Conservation (phyloP, 2,797 vertebrate genomes). For the Gallirallus australis region DNA sequence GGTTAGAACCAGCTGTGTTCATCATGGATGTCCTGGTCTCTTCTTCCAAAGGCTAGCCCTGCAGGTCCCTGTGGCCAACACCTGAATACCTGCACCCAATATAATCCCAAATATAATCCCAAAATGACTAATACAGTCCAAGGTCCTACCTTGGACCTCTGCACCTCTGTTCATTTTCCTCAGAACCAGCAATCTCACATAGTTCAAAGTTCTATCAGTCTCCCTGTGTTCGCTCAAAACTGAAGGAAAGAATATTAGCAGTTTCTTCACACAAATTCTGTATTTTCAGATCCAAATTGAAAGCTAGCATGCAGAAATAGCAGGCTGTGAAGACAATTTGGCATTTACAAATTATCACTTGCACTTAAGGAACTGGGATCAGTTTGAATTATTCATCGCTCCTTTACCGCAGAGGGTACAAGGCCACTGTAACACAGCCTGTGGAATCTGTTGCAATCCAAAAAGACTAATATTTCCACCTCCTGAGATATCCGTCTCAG, state of each 20-base stretch:
- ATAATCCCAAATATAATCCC: neutral
- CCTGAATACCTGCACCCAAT: neutral
- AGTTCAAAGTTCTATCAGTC: neutral
- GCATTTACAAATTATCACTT: neutral
- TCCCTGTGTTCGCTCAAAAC: neutral
- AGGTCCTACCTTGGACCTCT: neutral
- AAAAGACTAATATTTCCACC: neutral
- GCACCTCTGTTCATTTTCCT: neutral
- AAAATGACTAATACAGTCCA: neutral
- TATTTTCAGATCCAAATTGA: neutral
- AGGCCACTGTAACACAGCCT: neutral
- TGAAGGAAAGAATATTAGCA: neutral
- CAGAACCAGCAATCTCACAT: neutral
- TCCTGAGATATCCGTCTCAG: neutral
- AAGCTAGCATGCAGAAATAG: neutral
- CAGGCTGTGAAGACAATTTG: neutral
- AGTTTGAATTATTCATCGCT: neutral
- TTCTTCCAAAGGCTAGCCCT: neutral
- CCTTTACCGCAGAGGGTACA: neutral
- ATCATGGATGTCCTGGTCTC: neutral
- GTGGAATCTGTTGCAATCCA: neutral
- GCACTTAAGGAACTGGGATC: neutral
- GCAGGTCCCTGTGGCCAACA: neutral
- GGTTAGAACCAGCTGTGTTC: neutral
- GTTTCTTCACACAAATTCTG: neutral